These are phyloP conservation scores for Huso huso DNA, from an alignment of 2,797 vertebrate genomes.

Conservation along the genomic window DNA sequence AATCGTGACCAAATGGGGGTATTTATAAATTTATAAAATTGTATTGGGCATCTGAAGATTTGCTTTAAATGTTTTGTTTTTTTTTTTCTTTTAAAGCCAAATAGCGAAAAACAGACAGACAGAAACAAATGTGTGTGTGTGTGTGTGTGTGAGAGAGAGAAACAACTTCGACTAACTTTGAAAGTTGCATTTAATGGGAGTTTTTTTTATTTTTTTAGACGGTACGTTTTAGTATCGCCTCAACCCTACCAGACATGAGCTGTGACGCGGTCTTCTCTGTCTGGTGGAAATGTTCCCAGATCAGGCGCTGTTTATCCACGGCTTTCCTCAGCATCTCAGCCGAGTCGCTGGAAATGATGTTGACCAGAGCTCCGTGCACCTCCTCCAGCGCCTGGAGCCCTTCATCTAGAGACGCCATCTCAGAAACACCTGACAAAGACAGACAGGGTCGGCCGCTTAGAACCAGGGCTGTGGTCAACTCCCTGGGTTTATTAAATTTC, in stretches of 20 bases:
- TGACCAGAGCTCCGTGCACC: constrained; percentile 34
- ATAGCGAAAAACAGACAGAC: background rate
- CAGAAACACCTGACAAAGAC: too few species aligned
- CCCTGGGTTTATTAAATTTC: too few species aligned
- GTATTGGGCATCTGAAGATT: too few species aligned
- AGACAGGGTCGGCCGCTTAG: too few species aligned
- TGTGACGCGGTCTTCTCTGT: constrained; percentile 39
- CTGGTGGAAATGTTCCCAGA: constrained; percentile 41
- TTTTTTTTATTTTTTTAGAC: too few species aligned
- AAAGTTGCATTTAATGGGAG: background rate
- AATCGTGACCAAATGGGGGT: too few species aligned
- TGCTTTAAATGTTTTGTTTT: too few species aligned
- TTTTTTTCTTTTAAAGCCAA: too few species aligned
- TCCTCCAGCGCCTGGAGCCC: constrained; percentile 50
- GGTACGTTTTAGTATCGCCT: background rate
- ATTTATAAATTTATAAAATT: too few species aligned
- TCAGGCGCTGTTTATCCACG: constrained; percentile 29
- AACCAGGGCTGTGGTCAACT: too few species aligned
- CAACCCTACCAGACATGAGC: constrained; percentile 45
- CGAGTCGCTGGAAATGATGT: constrained; percentile 48
- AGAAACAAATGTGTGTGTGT: background rate
- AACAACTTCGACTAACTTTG: background rate
- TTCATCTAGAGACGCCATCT: constrained; percentile 39
- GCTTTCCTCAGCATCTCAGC: constrained; percentile 34
- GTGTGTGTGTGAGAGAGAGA: too few species aligned